Percentiles rank a stretch among this genome's conserved stretches.
phyloP scores from a whole-genome alignment of 2,113 vertebrate genomes.

The Hassar affinis region DNA sequence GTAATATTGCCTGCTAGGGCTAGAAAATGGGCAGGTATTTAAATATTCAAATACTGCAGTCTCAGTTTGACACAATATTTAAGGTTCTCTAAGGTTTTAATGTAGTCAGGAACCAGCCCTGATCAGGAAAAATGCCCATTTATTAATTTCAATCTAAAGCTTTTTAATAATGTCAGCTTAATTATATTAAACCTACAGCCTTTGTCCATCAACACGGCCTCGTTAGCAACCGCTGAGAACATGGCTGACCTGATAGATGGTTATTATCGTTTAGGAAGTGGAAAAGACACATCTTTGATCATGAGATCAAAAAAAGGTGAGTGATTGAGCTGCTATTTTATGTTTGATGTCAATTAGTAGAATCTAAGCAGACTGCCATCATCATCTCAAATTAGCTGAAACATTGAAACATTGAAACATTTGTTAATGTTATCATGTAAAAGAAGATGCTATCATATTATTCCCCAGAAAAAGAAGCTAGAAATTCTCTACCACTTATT shows the following conservation, averaged over 20 bases:
- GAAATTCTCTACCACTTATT: constrained; percentile 68
- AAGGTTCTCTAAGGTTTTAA: background rate
- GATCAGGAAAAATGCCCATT: background rate
- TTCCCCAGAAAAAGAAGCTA: constrained; percentile 62
- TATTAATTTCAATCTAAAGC: background rate
- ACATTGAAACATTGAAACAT: background rate
- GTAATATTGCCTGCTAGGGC: too few species aligned
- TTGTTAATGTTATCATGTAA: background rate
- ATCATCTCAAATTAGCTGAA: background rate
- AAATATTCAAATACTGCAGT: too few species aligned
- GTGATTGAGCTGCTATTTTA: constrained; percentile 36
- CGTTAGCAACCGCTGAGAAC: constrained; percentile 86
- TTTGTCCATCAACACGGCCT: constrained; percentile 81
- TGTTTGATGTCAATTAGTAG: background rate
- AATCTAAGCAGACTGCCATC: background rate
- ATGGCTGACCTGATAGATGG: constrained; percentile 94
- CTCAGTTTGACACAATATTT: background rate
- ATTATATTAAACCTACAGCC: constrained; percentile 64
- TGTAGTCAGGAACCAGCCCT: background rate
- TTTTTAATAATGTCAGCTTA: constrained; percentile 11
- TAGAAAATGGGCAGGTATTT: too few species aligned
- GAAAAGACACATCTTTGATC: constrained; percentile 76
- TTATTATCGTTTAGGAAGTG: constrained; percentile 80
- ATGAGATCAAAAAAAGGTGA: constrained; percentile 71
- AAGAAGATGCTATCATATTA: constrained; percentile 5